phyloP scores from a whole-genome alignment of 2,113 vertebrate genomes.

The Murina feae region DNA sequence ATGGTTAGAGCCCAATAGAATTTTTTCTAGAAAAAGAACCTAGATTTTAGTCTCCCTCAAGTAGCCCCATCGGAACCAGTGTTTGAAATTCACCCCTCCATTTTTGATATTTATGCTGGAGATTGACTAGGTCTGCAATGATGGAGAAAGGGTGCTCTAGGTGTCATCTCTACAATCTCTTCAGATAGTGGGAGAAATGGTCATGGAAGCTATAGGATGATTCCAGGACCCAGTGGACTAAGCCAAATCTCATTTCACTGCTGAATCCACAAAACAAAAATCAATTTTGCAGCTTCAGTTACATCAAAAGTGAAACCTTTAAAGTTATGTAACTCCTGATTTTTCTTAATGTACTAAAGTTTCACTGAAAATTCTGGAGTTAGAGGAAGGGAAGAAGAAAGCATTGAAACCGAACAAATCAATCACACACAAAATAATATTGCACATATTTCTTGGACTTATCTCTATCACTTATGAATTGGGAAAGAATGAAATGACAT shows the following conservation, averaged over 20 bases:
- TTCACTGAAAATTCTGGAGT: conserved; percentile 18
- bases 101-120: background rate
- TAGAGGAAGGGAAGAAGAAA: conserved; percentile 1
- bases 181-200: background rate
- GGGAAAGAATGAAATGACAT: background rate
- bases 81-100: conserved; percentile 1
- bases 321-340: background rate
- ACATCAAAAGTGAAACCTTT: background rate
- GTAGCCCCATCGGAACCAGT: background rate
- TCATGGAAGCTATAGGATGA: background rate
- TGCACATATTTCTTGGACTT: conserved; percentile 5
- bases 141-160: background rate
- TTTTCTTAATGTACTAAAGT: conserved; percentile 26
- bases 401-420: conserved; percentile 8
- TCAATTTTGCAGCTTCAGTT: conserved; percentile 19
- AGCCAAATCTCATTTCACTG: conserved; percentile 7
- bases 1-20: background rate
- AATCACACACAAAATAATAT: conserved; percentile 1
- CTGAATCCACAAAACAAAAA: background rate
- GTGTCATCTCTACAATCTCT: background rate
- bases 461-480: conserved; percentile 4
- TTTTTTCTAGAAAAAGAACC: conserved; percentile 31
- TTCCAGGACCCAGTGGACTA: background rate
- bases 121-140: background rate
- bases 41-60: background rate